These are phyloP conservation scores for Brenthis hecate DNA, from an alignment of 2,888 invertebrate species.

Conservation along the genomic window DNA sequence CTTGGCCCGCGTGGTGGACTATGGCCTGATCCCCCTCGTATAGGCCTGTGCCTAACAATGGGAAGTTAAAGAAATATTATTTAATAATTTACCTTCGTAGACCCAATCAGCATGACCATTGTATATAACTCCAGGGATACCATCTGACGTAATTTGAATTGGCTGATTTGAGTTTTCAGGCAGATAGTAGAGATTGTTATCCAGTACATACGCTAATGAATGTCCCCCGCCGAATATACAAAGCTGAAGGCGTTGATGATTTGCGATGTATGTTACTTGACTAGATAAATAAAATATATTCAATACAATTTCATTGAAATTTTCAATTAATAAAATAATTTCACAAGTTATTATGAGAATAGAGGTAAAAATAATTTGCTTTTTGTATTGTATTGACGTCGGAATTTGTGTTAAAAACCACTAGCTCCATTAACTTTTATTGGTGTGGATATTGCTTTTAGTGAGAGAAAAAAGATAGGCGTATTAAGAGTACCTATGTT, in stretches of 20 bases:
- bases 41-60: too few relatives aligned
- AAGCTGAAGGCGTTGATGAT: constrained; percentile 82
- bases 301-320: not conserved
- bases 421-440: too few relatives aligned
- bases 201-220: constrained; percentile 83
- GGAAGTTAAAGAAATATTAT: not conserved
- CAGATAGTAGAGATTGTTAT: constrained; percentile 87
- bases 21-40: too few relatives aligned
- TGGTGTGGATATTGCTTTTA: too few relatives aligned
- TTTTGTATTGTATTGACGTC: too few relatives aligned
- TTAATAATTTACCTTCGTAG: constrained; percentile 88
- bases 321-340: not conserved
- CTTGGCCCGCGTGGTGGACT: too few relatives aligned
- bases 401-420: too few relatives aligned
- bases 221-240: constrained; percentile 82
- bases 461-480: too few relatives aligned
- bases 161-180: constrained; percentile 60
- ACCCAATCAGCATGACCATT: constrained; percentile 97
- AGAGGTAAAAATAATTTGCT: too few relatives aligned
- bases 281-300: constrained; percentile 49
- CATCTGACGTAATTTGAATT: constrained; percentile 83
- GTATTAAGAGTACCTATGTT: too few relatives aligned
- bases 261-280: constrained; percentile 68
- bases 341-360: too few relatives aligned
- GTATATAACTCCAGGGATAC: constrained; percentile 85